These are phyloP conservation scores for Gymnogyps californianus DNA, from an alignment of 2,113 vertebrate species.

Conservation along the genomic window DNA sequence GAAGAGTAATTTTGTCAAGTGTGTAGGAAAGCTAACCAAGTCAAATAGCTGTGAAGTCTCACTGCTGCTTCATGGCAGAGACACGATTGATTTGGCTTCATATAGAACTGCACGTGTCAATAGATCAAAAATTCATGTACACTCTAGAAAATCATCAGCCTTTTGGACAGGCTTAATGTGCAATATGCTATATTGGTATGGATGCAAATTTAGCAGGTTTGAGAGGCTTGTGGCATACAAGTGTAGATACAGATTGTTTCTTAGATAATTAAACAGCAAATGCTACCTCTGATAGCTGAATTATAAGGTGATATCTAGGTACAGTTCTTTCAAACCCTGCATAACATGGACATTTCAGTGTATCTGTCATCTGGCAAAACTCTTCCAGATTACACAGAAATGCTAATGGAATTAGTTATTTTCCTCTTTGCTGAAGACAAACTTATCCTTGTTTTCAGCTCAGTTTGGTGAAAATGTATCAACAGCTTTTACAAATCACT, in stretches of 20 bases:
- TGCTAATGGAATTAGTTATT: not conserved
- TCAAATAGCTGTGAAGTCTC: not conserved
- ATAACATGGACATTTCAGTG: not conserved
- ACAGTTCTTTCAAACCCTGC: not conserved
- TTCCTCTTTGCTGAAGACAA: not conserved
- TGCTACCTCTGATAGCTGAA: not conserved
- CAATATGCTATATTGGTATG: not conserved
- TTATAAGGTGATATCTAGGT: not conserved
- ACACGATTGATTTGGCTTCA: not conserved
- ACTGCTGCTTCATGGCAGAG: not conserved
- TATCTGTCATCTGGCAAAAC: not conserved
- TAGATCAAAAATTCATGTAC: not conserved
- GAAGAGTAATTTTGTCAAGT: not conserved
- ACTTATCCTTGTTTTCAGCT: not conserved
- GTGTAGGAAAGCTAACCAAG: not conserved
- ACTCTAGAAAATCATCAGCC: not conserved
- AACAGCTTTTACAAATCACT: not conserved
- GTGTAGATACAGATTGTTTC: not conserved
- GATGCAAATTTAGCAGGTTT: not conserved
- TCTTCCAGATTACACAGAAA: not conserved
- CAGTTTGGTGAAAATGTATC: not conserved
- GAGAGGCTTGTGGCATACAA: not conserved
- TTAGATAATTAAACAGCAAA: not conserved
- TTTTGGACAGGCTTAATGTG: not conserved
- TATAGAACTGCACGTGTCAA: not conserved